These are phyloP conservation scores for Onychomys torridus DNA, from an alignment of 2,797 vertebrate species.

Conservation along the genomic window DNA sequence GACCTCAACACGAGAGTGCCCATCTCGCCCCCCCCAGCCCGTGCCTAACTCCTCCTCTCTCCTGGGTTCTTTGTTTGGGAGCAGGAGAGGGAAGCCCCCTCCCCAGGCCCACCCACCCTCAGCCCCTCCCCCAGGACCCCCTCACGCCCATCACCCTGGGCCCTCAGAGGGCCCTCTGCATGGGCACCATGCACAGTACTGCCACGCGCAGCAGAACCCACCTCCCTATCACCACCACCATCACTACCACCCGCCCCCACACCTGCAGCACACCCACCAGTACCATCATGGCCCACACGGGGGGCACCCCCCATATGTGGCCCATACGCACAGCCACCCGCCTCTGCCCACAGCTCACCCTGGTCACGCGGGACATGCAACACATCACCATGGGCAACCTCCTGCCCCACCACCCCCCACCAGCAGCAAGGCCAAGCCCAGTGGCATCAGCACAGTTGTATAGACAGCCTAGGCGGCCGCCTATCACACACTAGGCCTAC, in stretches of 20 bases:
- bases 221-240: slow-evolving; percentile 97
- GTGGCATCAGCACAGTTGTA: slow-evolving; percentile 98
- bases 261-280: slow-evolving; percentile 92
- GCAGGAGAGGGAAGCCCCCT: slow-evolving; percentile 93
- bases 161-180: slow-evolving; percentile 87
- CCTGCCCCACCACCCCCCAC: slow-evolving; percentile 89
- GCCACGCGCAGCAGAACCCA: slow-evolving; percentile 93
- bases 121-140: slow-evolving; percentile 86
- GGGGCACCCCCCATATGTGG: slow-evolving; percentile 82
- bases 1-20: slow-evolving; percentile 95
- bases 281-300: slow-evolving; percentile 89
- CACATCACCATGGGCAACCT: slow-evolving; percentile 90
- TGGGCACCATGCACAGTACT: slow-evolving; percentile 92
- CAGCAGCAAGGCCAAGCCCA: slow-evolving; percentile 96
- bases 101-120: slow-evolving; percentile 89
- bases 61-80: slow-evolving; percentile 95
- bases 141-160: slow-evolving; percentile 91
- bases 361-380: slow-evolving; percentile 86
- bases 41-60: slow-evolving; percentile 96
- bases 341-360: slow-evolving; percentile 83
- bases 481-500: slow-evolving; percentile 54
- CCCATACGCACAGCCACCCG: slow-evolving; percentile 86
- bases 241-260: slow-evolving; percentile 95
- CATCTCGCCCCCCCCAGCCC: slow-evolving; percentile 93
- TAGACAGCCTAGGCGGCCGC: slow-evolving; percentile 82